Evolutionary conservation across 1,140 invertebrate genomes (phyloP).

Genomic region (Drosophila dunni): DNA sequence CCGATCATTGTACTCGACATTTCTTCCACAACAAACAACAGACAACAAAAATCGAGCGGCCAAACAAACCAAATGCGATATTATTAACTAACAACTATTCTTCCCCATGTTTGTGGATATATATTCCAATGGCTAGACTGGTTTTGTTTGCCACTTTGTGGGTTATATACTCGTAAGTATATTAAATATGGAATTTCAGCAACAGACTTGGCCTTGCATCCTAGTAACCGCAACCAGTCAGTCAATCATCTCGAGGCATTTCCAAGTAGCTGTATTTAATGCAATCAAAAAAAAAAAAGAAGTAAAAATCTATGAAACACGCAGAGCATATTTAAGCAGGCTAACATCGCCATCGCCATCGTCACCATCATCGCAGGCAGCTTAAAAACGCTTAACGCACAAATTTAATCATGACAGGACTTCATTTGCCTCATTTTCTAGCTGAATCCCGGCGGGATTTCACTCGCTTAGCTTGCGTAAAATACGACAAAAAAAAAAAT

Average conservation of each 20-base stretch:
- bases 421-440: not conserved
- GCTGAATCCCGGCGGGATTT: conserved; percentile 20
- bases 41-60: conserved; percentile 35
- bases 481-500: conserved; percentile 38
- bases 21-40: conserved; percentile 7
- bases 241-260: conserved; percentile 43
- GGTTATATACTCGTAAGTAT: not conserved
- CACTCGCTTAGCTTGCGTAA: conserved; percentile 43
- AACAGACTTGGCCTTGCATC: conserved; percentile 43
- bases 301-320: conserved; percentile 34
- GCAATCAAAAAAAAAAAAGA: conserved; percentile 56
- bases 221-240: conserved; percentile 58
- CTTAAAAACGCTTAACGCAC: conserved; percentile 72
- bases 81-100: conserved; percentile 32
- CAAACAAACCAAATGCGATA: conserved; percentile 57
- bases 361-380: conserved; percentile 12
- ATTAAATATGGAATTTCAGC: conserved; percentile 8
- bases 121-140: conserved; percentile 19
- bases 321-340: conserved; percentile 74
- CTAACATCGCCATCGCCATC: conserved; percentile 8
- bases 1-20: conserved; percentile 76
- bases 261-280: conserved; percentile 50
- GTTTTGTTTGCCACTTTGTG: conserved; percentile 22
- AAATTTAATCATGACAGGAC: conserved; percentile 75
- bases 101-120: not conserved